phyloP scores from a whole-genome alignment of 2,888 invertebrate species.

The Petrolisthes cinctipes region DNA sequence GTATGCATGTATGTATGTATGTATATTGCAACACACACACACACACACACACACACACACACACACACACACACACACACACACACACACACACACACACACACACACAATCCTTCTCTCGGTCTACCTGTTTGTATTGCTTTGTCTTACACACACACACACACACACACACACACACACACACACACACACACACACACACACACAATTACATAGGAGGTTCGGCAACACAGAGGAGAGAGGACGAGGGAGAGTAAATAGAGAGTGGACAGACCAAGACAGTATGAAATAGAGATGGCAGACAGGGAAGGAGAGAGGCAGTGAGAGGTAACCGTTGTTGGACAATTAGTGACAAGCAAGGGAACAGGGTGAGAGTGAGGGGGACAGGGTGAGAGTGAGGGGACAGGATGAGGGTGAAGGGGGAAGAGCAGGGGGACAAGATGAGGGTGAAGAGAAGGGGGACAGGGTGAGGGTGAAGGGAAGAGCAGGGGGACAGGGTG shows the following conservation, averaged over 20 bases:
- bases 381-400: neutral
- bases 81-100: constrained; percentile 20
- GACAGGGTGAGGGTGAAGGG: neutral
- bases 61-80: constrained; percentile 8
- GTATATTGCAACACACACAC: constrained; percentile 8
- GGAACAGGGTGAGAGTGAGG: neutral
- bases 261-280: constrained; percentile 3
- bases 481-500: constrained; percentile 14
- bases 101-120: no score
- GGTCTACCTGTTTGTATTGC: no score
- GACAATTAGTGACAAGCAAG: neutral
- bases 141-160: constrained; percentile 4
- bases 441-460: neutral
- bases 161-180: constrained; percentile 11
- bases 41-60: constrained; percentile 5
- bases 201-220: constrained; percentile 6
- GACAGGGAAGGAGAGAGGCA: neutral
- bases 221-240: neutral
- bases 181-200: neutral
- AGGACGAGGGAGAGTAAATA: neutral
- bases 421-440: neutral
- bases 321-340: neutral
- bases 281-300: neutral
- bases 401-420: neutral
- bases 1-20: constrained; percentile 11